Conservation (phyloP, 2,797 vertebrate genomes). For the Alosa sapidissima region DNA sequence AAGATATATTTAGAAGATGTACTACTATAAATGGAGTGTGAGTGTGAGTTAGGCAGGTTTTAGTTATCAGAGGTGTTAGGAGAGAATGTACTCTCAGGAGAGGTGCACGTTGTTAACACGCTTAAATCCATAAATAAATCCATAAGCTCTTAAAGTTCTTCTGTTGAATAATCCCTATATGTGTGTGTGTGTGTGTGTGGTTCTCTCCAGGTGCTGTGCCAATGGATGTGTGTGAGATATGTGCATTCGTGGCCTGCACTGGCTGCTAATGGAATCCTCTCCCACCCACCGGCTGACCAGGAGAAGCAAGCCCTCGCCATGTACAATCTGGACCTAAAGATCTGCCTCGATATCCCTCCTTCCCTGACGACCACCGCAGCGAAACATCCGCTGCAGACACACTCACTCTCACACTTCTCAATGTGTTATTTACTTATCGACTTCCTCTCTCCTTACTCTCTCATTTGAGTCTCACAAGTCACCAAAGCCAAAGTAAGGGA, state of each 20-base stretch:
- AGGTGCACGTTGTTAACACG: neutral
- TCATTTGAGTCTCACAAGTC: too few species aligned
- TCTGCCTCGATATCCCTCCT: neutral
- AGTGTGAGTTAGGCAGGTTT: too few species aligned
- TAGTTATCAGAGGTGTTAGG: too few species aligned
- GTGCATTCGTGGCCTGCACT: conserved; percentile 76
- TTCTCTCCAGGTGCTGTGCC: conserved; percentile 62
- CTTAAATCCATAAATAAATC: neutral
- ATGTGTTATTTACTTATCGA: neutral
- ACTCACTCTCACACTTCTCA: neutral
- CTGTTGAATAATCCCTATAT: neutral
- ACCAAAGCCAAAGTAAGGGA: neutral
- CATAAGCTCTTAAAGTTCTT: neutral
- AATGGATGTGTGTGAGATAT: conserved; percentile 77
- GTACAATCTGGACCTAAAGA: conserved; percentile 30
- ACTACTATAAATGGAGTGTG: too few species aligned
- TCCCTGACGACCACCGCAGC: neutral
- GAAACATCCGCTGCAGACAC: neutral
- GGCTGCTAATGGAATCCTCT: conserved; percentile 64
- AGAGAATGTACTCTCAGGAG: too few species aligned
- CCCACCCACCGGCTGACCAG: neutral
- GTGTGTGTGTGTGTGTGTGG: neutral
- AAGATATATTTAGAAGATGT: too few species aligned
- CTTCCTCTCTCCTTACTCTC: too few species aligned
- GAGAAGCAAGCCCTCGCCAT: conserved; percentile 27